phyloP scores from a whole-genome alignment of 2,113 vertebrate species.

The Synchiropus splendidus region DNA sequence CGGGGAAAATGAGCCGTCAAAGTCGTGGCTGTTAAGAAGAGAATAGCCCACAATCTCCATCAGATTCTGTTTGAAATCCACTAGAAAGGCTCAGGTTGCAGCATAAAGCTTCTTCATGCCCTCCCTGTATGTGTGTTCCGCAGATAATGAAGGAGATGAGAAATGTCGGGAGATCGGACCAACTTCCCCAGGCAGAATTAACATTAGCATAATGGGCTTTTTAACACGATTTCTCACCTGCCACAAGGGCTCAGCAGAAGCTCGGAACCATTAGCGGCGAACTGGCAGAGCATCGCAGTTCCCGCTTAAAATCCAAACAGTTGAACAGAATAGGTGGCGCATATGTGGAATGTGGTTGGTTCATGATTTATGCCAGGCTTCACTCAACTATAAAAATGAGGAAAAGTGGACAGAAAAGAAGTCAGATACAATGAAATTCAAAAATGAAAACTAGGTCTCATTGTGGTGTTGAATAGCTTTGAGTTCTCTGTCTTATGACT shows the following conservation, averaged over 20 bases:
- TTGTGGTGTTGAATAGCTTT: too few species aligned
- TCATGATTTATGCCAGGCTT: neutral
- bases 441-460: too few species aligned
- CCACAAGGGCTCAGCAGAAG: slow-evolving; percentile 37
- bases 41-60: slow-evolving; percentile 19
- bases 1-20: slow-evolving; percentile 34
- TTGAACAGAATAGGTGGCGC: slow-evolving; percentile 15
- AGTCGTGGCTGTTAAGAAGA: slow-evolving; percentile 18
- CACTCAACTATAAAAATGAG: too few species aligned
- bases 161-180: slow-evolving; percentile 33
- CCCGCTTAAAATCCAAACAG: slow-evolving; percentile 35
- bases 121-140: slow-evolving; percentile 10
- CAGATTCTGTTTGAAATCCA: slow-evolving; percentile 28
- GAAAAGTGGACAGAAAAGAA: too few species aligned
- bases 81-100: slow-evolving; percentile 39
- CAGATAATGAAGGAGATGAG: slow-evolving; percentile 46
- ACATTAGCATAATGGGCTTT: slow-evolving; percentile 63
- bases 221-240: slow-evolving; percentile 52
- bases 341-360: slow-evolving; percentile 7
- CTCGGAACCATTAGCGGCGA: slow-evolving; percentile 50
- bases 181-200: slow-evolving; percentile 38
- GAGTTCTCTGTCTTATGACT: too few species aligned
- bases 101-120: slow-evolving; percentile 37
- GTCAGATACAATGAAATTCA: too few species aligned
- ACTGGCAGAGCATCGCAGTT: slow-evolving; percentile 32